phyloP scores from a whole-genome alignment of 2,113 vertebrate genomes.

The Lontra canadensis region DNA sequence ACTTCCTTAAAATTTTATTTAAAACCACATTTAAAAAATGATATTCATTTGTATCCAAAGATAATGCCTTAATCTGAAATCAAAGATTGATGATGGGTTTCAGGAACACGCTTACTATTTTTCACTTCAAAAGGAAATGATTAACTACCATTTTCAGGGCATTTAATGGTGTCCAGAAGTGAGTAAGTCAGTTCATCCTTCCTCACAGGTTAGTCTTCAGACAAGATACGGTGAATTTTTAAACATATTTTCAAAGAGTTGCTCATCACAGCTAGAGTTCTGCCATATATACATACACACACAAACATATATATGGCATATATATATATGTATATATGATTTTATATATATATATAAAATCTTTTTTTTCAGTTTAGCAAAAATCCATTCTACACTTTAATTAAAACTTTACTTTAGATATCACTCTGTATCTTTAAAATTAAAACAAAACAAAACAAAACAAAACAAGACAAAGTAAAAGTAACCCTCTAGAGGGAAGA shows the following conservation, averaged over 20 bases:
- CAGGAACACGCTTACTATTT: background rate
- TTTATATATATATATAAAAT: too few species aligned
- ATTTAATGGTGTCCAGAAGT: background rate
- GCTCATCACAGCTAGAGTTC: conserved; percentile 23
- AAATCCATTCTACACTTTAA: background rate
- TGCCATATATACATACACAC: background rate
- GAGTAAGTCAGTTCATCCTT: background rate
- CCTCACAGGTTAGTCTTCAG: conserved; percentile 2
- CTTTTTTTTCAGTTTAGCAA: background rate
- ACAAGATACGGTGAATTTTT: background rate
- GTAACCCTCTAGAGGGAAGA: background rate
- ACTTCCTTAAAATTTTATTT: background rate
- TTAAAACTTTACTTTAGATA: background rate
- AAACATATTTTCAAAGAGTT: conserved; percentile 53
- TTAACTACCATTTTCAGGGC: conserved; percentile 23
- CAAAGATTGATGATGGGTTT: background rate
- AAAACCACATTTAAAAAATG: background rate
- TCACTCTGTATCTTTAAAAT: background rate
- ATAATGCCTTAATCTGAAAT: background rate
- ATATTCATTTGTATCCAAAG: conserved; percentile 36
- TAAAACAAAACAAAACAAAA: background rate
- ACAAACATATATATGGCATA: too few species aligned
- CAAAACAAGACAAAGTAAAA: background rate
- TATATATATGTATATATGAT: too few species aligned
- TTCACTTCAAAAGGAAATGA: conserved; percentile 58